Base-by-base conservation (phyloP, 2,113 vertebrate species). In the Tenrec ecaudatus region DNA sequence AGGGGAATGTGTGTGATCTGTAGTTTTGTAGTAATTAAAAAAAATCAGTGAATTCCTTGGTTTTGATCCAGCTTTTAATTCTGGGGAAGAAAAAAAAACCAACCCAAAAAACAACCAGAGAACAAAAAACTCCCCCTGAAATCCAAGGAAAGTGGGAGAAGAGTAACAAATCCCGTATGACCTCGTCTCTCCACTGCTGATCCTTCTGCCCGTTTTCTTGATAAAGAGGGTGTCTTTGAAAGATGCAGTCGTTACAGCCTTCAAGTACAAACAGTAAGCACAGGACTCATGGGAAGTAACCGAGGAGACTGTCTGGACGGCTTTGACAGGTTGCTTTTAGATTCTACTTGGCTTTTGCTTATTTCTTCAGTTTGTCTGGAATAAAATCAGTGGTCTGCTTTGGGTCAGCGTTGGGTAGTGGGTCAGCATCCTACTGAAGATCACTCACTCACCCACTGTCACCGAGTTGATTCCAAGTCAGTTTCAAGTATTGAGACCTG, bases 251-350 rank as follows among this genome's bases (percentile, higher is more conserved):
- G 40, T 80, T 31, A 27, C 60, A 84, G 60, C 68, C 6, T 40
- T 29, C 31, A 38, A 40, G 73, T 73, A 31, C 95, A 80, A 6
- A 4, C 58, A 38, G n/a, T 66, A 31, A 77, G 40, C n/a, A 5
- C 1, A 33, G 73, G n/a, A 8, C n/a, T 57, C 3, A 4, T 0
- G 0, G 0, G 1, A 1, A 47, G 57, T 33, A 82, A 12, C 16
- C 90, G 31, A 11, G 2, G 7, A 36, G 64, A 19, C 16, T 2
- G 0, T 1, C 19, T 5, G 19, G 60, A 66, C 2, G 1, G 23
- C 43, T 19, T 40, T n/a, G 22, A 20, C 16, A 2, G 19, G 60
- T n/a, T 29, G 60, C 69, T 81, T 62, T 27, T 15, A 75, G 68
- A 43, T 78, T 81, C 69, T 6, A 19, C 6, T 22, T 29, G 43